Evolutionary conservation across 2,113 vertebrate genomes (phyloP).

Genomic region (Dipodomys merriami): DNA sequence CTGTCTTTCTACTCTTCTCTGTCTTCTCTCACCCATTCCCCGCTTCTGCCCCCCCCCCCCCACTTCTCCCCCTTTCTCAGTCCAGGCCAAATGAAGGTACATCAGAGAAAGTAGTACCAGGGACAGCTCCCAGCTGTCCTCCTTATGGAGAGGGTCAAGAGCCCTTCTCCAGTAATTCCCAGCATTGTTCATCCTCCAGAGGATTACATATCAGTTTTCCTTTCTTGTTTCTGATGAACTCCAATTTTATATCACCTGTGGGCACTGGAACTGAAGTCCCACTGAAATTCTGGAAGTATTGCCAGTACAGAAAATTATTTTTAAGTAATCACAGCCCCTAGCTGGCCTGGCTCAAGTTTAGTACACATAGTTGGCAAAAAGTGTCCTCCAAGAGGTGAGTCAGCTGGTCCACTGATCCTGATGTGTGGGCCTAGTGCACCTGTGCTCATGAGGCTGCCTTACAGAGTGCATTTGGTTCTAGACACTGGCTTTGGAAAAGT

Average conservation of each 20-base stretch:
- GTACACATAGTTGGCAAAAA: not conserved
- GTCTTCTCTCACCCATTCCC: not conserved
- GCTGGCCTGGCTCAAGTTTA: not conserved
- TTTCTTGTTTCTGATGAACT: not conserved
- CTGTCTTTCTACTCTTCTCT: not conserved
- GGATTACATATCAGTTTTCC: not conserved
- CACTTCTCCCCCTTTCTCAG: not conserved
- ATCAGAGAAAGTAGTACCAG: not conserved
- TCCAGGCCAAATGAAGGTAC: not conserved
- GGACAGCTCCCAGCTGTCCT: not conserved
- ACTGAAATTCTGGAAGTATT: not conserved
- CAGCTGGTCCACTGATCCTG: not conserved
- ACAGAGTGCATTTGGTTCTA: not conserved
- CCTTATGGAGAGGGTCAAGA: not conserved
- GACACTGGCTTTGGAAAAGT: rapidly evolving
- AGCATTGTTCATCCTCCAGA: not conserved
- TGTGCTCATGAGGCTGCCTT: not conserved
- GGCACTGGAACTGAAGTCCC: not conserved
- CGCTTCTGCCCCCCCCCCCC: too few species aligned
- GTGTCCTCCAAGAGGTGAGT: not conserved
- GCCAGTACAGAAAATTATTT: not conserved
- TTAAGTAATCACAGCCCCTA: not conserved
- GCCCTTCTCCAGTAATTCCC: not conserved
- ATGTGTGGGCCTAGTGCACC: not conserved
- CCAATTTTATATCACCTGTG: not conserved